Evolutionary conservation across 2,797 vertebrate species (phyloP), one percentile per base, ranked within the genome.

Genomic region (Gila robusta): DNA sequence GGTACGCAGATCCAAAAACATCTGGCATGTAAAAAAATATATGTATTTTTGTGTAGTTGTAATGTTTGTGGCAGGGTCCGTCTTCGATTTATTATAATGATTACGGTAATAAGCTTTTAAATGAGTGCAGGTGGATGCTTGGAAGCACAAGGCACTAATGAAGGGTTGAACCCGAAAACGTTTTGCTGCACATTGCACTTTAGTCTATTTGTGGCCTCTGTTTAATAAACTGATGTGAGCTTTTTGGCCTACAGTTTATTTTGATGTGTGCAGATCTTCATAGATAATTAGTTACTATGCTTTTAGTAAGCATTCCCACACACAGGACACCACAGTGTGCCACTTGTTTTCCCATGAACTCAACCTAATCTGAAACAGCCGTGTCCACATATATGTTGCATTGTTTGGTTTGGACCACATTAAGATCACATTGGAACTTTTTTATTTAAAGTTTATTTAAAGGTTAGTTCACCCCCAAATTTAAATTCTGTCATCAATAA

Each of bases 341-440:
- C 64, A 76, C 79, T 76, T 64, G 54, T 79, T 87, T 90, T 87
- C 88, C 79, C 84, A 88, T 85, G 79, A 87, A 89, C 83, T 79
- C 84, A 59, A 84, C 73, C 79, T 85, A 88, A 86, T 87, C 84
- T 83, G 84, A 88, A 81, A 89, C 83, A 87, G 76, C 84, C 81
- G 54, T 80, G 73, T 89, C 79, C 82, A 71, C 64, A 74, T 84
- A 78, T 80, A 79, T 56, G 79, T 79, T 81, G 87, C 79, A 86
- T 59, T 88, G 82, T 90, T 90, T 90, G 74, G 73, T 67, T 90
- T 88, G 88, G 82, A 85, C 82, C 84, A 86, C 84, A 86, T 84
- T 81, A 88, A 76, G 72, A 79, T 76, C 72, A 79, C 67, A 78
- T 87, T 86, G 59, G 79, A 76, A 64, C 62, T 70, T 23, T 59